A percentile compares a stretch with the other conserved stretches of the same genome.
phyloP scores from a whole-genome alignment of 2,888 invertebrate genomes.

The Nomada ruficornis region DNA sequence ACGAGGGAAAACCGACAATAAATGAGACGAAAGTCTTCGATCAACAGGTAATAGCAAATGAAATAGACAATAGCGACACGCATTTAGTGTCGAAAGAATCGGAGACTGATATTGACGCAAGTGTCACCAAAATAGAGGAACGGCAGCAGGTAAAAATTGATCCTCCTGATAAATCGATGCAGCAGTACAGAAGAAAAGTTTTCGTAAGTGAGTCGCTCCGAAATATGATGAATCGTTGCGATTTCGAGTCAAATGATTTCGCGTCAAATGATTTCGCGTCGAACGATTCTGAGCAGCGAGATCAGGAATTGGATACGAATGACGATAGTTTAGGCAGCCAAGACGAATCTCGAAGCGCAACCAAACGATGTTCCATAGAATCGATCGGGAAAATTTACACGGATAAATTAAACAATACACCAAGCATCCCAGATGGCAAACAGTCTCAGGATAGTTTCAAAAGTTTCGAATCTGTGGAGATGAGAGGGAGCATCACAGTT shows the following conservation, averaged over 20 bases:
- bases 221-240: conserved; percentile 49
- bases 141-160: background rate
- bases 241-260: conserved; percentile 23
- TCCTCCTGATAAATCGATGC: background rate
- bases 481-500: background rate
- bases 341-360: background rate
- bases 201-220: conserved; percentile 57
- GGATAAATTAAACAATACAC: background rate
- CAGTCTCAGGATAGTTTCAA: background rate
- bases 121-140: background rate
- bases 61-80: background rate
- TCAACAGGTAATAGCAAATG: background rate
- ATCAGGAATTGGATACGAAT: background rate
- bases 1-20: conserved; percentile 4
- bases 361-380: background rate
- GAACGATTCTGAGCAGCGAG: conserved; percentile 34
- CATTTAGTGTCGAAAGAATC: background rate
- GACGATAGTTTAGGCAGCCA: background rate
- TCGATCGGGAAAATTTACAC: background rate
- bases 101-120: background rate
- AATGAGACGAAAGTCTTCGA: background rate
- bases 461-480: background rate
- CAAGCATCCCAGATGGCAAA: background rate
- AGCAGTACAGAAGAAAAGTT: background rate
- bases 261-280: conserved; percentile 34